These are phyloP conservation scores for Laspeyria flexula DNA, from an alignment of 2,888 invertebrate genomes.

Conservation along the genomic window DNA sequence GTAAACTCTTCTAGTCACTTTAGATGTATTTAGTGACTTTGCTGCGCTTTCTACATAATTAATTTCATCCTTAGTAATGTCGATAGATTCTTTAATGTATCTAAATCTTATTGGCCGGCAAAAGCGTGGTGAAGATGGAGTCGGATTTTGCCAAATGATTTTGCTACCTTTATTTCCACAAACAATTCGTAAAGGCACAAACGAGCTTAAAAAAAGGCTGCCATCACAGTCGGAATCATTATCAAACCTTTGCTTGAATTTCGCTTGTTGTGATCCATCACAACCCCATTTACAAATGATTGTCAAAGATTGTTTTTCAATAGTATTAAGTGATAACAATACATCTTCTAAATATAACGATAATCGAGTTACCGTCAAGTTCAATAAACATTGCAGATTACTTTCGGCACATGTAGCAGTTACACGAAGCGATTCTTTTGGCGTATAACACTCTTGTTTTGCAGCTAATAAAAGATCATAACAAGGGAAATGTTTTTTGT, in stretches of 20 bases:
- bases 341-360: constrained; percentile 9
- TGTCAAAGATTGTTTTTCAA: constrained; percentile 13
- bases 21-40: no score
- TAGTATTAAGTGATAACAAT: neutral
- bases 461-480: constrained; percentile 15
- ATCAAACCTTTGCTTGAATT: neutral
- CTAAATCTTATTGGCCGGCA: no score
- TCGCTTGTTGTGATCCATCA: neutral
- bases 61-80: no score
- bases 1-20: no score
- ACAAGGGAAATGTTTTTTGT: constrained; percentile 14
- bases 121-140: no score
- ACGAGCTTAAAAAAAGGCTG: no score
- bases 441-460: constrained; percentile 7
- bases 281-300: no score
- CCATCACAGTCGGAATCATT: no score
- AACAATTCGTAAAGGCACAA: neutral
- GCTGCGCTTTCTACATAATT: no score
- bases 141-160: no score
- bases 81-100: no score
- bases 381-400: constrained; percentile 1
- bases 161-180: neutral
- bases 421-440: constrained; percentile 4
- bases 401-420: constrained; percentile 11
- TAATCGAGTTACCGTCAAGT: constrained; percentile 8